Base-by-base conservation (phyloP, 92 coral and sea anemone species). In the Porites divaricata region DNA sequence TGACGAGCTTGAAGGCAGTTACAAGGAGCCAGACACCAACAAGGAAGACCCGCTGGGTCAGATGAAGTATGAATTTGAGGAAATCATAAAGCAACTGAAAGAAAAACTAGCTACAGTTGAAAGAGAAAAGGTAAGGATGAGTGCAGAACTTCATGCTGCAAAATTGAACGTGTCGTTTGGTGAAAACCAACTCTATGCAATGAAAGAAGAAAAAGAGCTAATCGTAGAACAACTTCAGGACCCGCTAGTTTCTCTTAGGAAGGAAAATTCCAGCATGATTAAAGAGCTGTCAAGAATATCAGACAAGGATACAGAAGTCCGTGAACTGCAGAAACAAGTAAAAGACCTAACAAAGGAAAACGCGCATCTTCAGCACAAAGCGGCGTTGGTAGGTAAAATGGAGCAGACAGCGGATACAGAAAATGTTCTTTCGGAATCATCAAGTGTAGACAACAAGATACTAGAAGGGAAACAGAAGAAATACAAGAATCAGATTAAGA, bases 281-380 rank as follows among this genome's bases (percentile, higher is more conserved):
- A 21, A 63, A 5, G 83, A 78, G 48, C n/a, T 77, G 59, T 62
- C 56, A 1, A 77, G 49, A 62, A 11, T 50, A 1, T 78, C 26
- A 64, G 73, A 66, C 8, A 78, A 64, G 48, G 72, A 64, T 48
- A 23, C 63, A 48, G 28, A 48, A 15, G 3, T 78, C 9, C 63
- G 4, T 10, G 83, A 78, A 19, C 85, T 68, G 17, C 12, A 21
- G 12, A 35, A 67, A 5, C 76, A 68, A 56, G 28, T 80, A 11
- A 58, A 68, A 12, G 23, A 4, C 51, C 26, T 69, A 1, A 69
- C 7, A 9, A 26, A 14, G 57, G 11, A 69, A 56, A 80, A 80
- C 56, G 70, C 35, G 8, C 16, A 2, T 19, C 57, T 69, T 9
- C 52, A 69, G 35, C 67, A 69, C 12, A 54, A 68, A 35, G n/a